Evolutionary conservation across 2,113 vertebrate genomes (phyloP).

Genomic region (Prunella himalayana): DNA sequence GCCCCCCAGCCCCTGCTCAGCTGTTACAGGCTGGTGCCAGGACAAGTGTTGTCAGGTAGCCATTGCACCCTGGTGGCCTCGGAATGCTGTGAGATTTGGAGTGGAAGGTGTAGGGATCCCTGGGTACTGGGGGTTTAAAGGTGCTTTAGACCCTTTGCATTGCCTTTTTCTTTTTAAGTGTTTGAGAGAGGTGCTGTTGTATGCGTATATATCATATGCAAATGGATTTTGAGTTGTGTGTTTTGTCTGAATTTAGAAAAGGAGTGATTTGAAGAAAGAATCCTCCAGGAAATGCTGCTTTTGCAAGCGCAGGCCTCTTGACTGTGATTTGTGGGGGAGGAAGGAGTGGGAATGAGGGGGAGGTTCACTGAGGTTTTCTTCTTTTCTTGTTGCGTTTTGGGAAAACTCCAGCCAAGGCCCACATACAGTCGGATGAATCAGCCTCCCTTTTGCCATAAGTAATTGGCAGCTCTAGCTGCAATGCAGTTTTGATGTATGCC

Average conservation of each 20-base stretch:
- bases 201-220: not conserved
- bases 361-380: conserved; percentile 36
- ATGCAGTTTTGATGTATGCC: conserved; percentile 47
- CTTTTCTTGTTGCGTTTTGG: conserved; percentile 7
- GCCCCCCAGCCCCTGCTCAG: not conserved
- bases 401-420: conserved; percentile 57
- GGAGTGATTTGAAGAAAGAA: not conserved
- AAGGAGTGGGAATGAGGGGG: conserved; percentile 47
- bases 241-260: conserved; percentile 46
- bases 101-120: not conserved
- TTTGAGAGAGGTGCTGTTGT: not conserved
- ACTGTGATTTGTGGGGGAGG: conserved; percentile 1
- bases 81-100: accelerated
- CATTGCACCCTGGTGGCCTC: accelerated
- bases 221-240: not conserved
- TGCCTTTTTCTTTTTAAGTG: not conserved
- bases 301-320: not conserved
- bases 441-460: conserved; percentile 19
- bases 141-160: not conserved
- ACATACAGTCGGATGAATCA: conserved; percentile 47
- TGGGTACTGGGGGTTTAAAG: not conserved
- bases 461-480: conserved; percentile 58
- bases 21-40: not conserved
- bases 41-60: not conserved
- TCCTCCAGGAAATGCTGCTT: conserved; percentile 23